phyloP scores from a whole-genome alignment of 2,888 invertebrate species.

The Latrodectus hesperus region DNA sequence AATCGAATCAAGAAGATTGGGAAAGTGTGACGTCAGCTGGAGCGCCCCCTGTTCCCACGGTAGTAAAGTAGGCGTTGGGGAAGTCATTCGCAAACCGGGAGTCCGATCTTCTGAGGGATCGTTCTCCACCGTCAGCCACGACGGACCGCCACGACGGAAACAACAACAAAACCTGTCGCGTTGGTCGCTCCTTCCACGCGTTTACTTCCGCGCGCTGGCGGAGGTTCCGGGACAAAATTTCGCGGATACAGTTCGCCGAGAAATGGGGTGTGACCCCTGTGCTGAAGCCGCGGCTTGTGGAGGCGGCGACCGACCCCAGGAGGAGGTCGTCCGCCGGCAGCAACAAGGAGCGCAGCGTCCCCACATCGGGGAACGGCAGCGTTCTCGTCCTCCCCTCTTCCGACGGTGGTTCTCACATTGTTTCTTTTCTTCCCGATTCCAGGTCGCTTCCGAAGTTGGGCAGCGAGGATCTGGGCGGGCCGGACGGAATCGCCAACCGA shows the following conservation, averaged over 20 bases:
- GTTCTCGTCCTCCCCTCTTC: conserved; percentile 11
- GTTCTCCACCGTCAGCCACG: conserved; percentile 23
- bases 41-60: conserved; percentile 45
- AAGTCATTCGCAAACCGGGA: conserved; percentile 43
- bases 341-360: conserved; percentile 9
- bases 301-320: conserved; percentile 11
- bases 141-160: conserved; percentile 37
- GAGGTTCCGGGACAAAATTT: conserved; percentile 84
- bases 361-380: conserved; percentile 9
- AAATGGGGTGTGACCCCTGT: conserved; percentile 99
- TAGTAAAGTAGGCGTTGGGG: conserved; percentile 4
- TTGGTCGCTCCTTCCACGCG: conserved; percentile 40
- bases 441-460: conserved; percentile 75
- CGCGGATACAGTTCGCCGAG: conserved; percentile 97
- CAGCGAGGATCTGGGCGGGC: conserved; percentile 67
- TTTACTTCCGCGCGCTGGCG: conserved; percentile 63
- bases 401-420: conserved; percentile 13
- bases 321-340: conserved; percentile 10
- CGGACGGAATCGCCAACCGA: conserved; percentile 70
- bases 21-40: conserved; percentile 28
- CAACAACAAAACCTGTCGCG: conserved; percentile 16
- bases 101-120: conserved; percentile 35
- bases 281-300: conserved; percentile 86
- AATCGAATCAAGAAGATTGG: neutral
- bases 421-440: conserved; percentile 29